Base-by-base conservation (phyloP, 2,797 vertebrate species). In the Synaphobranchus kaupii region DNA sequence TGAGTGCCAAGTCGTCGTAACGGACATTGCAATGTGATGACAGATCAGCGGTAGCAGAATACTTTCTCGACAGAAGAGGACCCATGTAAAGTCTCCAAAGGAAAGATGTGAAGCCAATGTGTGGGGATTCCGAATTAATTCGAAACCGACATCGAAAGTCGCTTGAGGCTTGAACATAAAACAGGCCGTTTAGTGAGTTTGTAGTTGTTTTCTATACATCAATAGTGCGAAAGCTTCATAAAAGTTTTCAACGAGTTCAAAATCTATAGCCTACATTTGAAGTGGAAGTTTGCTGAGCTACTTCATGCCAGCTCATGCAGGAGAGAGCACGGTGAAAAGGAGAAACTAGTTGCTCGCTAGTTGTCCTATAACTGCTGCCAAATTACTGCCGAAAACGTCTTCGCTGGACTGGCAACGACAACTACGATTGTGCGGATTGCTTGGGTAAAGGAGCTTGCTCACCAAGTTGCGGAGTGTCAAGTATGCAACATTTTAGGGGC, bases 121-220 rank as follows among this genome's bases (percentile, higher is more conserved):
- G 34, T n/a, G 28, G 68, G 68, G 66, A 84, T 63, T 25, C 1
- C 28, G 15, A 60, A 87, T 34, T 66, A 1, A 15, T 25, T 80
- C 15, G 31, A 48, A 31, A 60, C 47, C 56, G 71, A 84, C 56
- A 10, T 47, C 34, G n/a, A 73, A 84, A 84, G 87, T 85, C 60
- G 84, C 6, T 54, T 20, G 87, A 56, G 47, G 44, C 83, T 31
- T 68, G 44, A 39, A 82, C 28, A 68, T 34, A 58, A 76, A 44
- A 44, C 84, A 71, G 87, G 84, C 87, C 87, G 50, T 68, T 63
- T 4, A 25, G 17, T 5, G 25, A 58, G 44, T 85, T 84, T 87
- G 44, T 48, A 54, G 54, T 44, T 66, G 47, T 34, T 76, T 28
- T 58, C 34, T 34, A 10, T 20, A 28, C 13, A 82, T 58, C 4